phyloP scores from a whole-genome alignment of 1,140 invertebrate species.

The Centruroides sculpturatus region DNA sequence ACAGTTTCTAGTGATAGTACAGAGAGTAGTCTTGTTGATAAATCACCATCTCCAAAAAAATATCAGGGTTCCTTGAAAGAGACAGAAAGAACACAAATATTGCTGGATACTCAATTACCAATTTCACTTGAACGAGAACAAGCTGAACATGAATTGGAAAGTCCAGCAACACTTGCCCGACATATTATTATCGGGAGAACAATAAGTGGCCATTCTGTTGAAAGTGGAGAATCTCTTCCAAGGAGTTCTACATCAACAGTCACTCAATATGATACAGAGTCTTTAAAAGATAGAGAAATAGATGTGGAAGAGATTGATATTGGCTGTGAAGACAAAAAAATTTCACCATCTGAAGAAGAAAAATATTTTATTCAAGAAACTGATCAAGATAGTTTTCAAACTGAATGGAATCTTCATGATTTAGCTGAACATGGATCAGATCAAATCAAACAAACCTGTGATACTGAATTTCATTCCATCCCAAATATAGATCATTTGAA shows the following conservation, averaged over 20 bases:
- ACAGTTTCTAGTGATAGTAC: background rate
- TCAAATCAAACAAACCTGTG: too few relatives aligned
- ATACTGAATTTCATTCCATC: too few relatives aligned
- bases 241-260: constrained; percentile 10
- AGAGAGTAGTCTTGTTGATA: constrained; percentile 1
- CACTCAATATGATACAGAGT: constrained; percentile 18
- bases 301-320: constrained; percentile 19
- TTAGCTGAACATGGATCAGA: too few relatives aligned
- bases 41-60: background rate
- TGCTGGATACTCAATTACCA: background rate
- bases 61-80: background rate
- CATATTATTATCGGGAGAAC: constrained; percentile 2
- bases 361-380: too few relatives aligned
- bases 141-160: background rate
- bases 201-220: constrained; percentile 3
- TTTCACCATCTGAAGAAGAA: background rate
- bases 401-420: too few relatives aligned
- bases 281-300: constrained; percentile 21
- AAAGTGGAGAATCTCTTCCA: constrained; percentile 10
- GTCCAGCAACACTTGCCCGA: background rate
- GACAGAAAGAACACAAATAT: background rate
- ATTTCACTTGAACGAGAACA: background rate
- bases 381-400: too few relatives aligned
- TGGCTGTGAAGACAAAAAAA: background rate
- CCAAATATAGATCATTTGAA: background rate